Percentiles rank a stretch among this genome's conserved stretches.
Evolutionary conservation across 2,888 invertebrate species (phyloP).

Genomic region (Philonicus albiceps): DNA sequence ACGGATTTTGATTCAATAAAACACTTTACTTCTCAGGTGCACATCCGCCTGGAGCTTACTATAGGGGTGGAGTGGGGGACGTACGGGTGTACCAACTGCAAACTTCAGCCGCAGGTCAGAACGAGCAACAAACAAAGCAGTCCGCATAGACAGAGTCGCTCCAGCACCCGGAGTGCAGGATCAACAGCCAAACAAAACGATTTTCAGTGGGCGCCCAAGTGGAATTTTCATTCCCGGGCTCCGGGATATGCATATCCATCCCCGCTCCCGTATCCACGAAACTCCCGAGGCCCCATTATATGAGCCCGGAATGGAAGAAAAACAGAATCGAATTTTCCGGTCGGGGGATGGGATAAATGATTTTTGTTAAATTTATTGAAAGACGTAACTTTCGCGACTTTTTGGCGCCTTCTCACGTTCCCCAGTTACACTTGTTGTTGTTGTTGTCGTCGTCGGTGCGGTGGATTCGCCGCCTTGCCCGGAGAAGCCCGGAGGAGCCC

Average conservation of each 20-base stretch:
- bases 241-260: constrained; percentile 47
- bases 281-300: constrained; percentile 19
- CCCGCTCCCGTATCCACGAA: not conserved
- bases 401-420: constrained; percentile 46
- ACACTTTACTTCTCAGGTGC: constrained; percentile 42
- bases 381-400: constrained; percentile 50
- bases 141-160: not conserved
- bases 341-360: constrained; percentile 47
- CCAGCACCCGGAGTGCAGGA: constrained; percentile 28
- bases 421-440: constrained; percentile 9
- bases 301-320: constrained; percentile 44
- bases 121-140: not conserved
- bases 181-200: constrained; percentile 44
- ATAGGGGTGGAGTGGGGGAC: not conserved
- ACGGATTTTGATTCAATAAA: constrained; percentile 38
- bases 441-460: not conserved
- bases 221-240: constrained; percentile 5
- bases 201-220: constrained; percentile 39
- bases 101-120: not conserved
- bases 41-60: constrained; percentile 3
- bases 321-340: constrained; percentile 49
- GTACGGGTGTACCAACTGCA: not conserved
- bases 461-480: not conserved
- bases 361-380: constrained; percentile 50
- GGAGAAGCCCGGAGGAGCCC: too few relatives aligned